Percentiles rank a stretch among this genome's conserved stretches.
phyloP scores from a whole-genome alignment of 2,113 vertebrate genomes.

The Brienomyrus brachyistius region DNA sequence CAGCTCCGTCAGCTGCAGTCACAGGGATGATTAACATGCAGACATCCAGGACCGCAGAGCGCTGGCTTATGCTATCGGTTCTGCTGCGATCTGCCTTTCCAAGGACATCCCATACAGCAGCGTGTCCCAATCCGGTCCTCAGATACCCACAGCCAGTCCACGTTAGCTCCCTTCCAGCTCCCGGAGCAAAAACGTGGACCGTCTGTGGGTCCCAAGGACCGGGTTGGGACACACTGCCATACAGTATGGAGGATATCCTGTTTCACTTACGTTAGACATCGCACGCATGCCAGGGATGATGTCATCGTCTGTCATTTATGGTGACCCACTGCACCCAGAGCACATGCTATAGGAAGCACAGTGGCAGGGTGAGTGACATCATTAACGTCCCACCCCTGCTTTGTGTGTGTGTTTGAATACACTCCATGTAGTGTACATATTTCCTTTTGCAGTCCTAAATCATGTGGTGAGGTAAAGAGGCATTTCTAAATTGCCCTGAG shows the following conservation, averaged over 20 bases:
- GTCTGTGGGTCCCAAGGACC: not conserved
- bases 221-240: not conserved
- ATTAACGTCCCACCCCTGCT: not conserved
- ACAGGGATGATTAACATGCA: not conserved
- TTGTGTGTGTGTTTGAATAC: not conserved
- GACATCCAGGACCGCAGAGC: not conserved
- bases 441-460: not conserved
- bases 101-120: not conserved
- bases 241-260: not conserved
- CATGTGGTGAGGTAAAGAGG: not conserved
- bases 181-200: not conserved
- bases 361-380: not conserved
- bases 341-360: not conserved
- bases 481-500: not conserved
- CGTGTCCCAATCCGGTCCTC: not conserved
- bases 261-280: not conserved
- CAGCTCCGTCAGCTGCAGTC: not conserved
- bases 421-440: not conserved
- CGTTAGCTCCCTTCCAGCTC: not conserved
- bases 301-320: not conserved
- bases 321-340: not conserved
- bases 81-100: not conserved
- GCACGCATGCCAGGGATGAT: not conserved
- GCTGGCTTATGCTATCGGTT: not conserved
- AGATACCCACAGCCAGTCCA: not conserved